Evolutionary conservation across 2,797 vertebrate species (phyloP).

Genomic region (Calcarius lapponicus): DNA sequence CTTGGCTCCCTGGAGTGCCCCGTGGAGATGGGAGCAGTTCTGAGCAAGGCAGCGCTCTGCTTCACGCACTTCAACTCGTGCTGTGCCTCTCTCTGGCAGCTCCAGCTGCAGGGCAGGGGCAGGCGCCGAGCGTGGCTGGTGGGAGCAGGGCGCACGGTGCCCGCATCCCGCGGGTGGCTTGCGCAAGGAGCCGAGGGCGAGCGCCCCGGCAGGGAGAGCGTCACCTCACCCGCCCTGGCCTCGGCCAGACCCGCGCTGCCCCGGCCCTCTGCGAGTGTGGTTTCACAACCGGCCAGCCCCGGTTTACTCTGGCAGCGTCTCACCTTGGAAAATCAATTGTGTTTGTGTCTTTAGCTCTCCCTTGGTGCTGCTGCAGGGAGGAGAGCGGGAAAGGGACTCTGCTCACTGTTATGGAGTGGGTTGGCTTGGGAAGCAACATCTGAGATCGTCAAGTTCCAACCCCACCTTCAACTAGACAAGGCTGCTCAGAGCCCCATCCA

Average conservation of each 20-base stretch:
- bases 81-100: not conserved
- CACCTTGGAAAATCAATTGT: slow-evolving; percentile 34
- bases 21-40: accelerated
- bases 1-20: not conserved
- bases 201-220: not conserved
- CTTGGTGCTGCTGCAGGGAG: not conserved
- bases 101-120: not conserved
- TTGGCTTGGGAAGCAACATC: not conserved
- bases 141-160: accelerated
- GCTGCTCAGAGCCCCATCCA: not conserved
- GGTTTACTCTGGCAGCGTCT: slow-evolving; percentile 53
- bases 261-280: not conserved
- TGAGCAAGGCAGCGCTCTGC: not conserved
- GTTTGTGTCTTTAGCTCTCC: not conserved
- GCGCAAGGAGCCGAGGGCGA: not conserved
- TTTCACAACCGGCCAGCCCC: not conserved
- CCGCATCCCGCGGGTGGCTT: accelerated
- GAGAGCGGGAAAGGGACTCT: not conserved
- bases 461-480: too few relatives aligned
- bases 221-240: slow-evolving; percentile 24
- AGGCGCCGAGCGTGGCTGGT: not conserved
- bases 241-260: not conserved
- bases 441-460: not conserved
- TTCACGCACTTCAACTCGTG: accelerated
- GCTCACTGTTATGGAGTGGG: accelerated